Conservation (phyloP, 2,888 invertebrate species). For the Protonemura montana region DNA sequence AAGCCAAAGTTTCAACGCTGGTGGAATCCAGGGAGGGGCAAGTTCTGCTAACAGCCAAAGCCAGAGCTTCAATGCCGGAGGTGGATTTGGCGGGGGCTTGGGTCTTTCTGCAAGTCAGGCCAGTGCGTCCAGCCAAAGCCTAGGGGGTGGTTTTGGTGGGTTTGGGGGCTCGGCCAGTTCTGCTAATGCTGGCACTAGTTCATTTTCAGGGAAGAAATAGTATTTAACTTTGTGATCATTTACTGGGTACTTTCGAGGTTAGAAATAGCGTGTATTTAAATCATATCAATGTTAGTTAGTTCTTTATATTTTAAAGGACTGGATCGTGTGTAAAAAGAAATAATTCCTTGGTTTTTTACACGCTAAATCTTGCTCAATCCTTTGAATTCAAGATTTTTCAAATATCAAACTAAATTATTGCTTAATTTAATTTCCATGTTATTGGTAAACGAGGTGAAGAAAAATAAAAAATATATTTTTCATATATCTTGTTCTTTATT, state of each 20-base stretch:
- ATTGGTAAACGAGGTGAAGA: too few species aligned
- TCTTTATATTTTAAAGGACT: neutral
- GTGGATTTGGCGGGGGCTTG: constrained; percentile 20
- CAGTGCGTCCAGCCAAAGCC: constrained; percentile 13
- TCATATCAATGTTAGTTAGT: neutral
- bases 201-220: constrained; percentile 19
- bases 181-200: constrained; percentile 22
- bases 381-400: neutral
- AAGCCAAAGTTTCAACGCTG: constrained; percentile 37
- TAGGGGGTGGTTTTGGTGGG: constrained; percentile 15
- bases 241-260: neutral
- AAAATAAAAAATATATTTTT: too few species aligned
- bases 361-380: neutral
- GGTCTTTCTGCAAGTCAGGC: neutral
- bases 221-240: neutral
- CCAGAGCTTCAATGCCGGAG: constrained; percentile 17
- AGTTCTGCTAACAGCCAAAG: constrained; percentile 36
- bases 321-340: neutral
- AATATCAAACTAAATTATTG: neutral
- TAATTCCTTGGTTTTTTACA: neutral
- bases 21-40: constrained; percentile 18
- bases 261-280: neutral
- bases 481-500: too few species aligned
- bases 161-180: constrained; percentile 30
- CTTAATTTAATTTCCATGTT: neutral